Conservation (phyloP, 2,888 invertebrate genomes). For the Lasioglossum malachurum region DNA sequence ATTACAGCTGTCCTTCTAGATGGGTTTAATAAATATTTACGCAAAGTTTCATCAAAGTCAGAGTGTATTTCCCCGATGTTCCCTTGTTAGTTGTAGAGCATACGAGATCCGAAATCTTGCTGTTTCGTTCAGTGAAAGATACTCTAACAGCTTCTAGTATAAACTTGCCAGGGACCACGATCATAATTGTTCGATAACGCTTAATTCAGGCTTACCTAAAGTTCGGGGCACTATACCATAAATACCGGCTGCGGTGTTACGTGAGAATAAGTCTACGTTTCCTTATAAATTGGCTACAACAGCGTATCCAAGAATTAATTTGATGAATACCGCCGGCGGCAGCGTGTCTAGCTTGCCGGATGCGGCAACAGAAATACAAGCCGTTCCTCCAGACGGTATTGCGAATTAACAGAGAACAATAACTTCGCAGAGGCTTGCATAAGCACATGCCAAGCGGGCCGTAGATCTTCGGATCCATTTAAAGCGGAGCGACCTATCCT, state of each 20-base stretch:
- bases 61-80: no score
- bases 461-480: not conserved
- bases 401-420: constrained; percentile 18
- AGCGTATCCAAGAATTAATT: not conserved
- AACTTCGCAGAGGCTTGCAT: no score
- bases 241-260: no score
- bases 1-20: no score
- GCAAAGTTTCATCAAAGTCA: no score
- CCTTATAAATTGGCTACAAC: not conserved
- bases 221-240: no score
- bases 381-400: not conserved
- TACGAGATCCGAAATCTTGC: no score
- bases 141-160: no score
- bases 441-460: not conserved
- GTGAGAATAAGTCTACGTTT: not conserved
- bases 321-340: not conserved
- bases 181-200: not conserved
- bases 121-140: no score
- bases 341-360: not conserved
- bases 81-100: no score
- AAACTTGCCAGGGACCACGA: not conserved
- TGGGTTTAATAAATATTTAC: no score
- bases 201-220: no score
- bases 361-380: not conserved
- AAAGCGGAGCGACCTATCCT: not conserved